Conservation (phyloP, 1,140 invertebrate species). For the Coenobita brevimanus region DNA sequence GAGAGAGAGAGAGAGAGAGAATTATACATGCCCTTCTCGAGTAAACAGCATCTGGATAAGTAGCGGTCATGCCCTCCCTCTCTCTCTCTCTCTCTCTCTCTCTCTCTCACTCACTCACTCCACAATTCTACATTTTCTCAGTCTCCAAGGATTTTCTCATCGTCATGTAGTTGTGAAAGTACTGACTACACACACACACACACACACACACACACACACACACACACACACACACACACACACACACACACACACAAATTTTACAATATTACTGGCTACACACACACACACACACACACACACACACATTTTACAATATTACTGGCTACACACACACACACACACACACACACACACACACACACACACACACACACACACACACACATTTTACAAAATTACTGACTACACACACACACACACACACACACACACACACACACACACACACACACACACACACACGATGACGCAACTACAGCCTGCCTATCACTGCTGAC, state of each 20-base stretch:
- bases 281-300: too few species aligned
- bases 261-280: too few species aligned
- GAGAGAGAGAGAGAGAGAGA: background rate
- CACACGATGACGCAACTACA: background rate
- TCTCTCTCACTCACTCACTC: background rate
- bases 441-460: slow-evolving; percentile 16
- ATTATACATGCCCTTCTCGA: background rate
- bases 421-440: slow-evolving; percentile 29
- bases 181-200: too few species aligned
- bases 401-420: too few species aligned
- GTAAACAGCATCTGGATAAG: background rate
- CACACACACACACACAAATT: background rate
- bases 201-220: slow-evolving; percentile 4
- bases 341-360: background rate
- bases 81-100: background rate
- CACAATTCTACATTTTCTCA: too few species aligned
- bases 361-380: background rate
- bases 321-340: too few species aligned
- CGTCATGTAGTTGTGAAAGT: background rate
- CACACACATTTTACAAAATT: too few species aligned
- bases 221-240: background rate
- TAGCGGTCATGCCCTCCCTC: background rate
- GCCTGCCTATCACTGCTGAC: background rate
- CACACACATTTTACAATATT: too few species aligned
- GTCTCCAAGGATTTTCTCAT: too few species aligned